phyloP scores from a whole-genome alignment of 2,113 vertebrate genomes.

The Cariama cristata region DNA sequence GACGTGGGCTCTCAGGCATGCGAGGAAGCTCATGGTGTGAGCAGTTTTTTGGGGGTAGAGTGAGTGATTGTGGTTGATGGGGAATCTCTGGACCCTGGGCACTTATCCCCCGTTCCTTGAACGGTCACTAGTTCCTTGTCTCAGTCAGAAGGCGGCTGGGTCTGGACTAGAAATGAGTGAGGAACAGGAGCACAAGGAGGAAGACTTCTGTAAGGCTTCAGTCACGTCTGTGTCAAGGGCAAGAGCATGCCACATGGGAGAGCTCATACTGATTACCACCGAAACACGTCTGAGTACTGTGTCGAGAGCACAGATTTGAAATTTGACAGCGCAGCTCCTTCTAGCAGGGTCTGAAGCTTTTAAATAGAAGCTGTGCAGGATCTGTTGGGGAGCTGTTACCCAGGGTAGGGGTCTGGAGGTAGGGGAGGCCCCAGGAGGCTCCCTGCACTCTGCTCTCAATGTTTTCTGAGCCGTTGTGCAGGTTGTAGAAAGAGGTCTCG shows the following conservation, averaged over 20 bases:
- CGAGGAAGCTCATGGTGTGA: not conserved
- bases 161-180: not conserved
- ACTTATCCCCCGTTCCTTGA: accelerated
- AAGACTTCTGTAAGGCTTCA: not conserved
- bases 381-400: not conserved
- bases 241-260: not conserved
- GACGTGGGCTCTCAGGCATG: not conserved
- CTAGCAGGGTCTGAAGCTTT: not conserved
- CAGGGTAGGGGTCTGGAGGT: not conserved
- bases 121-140: not conserved
- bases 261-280: not conserved
- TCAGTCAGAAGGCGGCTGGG: not conserved
- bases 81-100: not conserved
- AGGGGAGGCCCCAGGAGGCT: not conserved
- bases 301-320: not conserved
- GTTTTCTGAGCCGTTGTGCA: not conserved
- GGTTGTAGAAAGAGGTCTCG: not conserved
- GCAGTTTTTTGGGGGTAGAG: not conserved
- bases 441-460: not conserved
- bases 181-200: not conserved
- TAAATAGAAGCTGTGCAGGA: not conserved
- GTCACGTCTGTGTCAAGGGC: not conserved
- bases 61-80: not conserved
- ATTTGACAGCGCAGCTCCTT: not conserved
- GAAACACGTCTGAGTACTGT: not conserved